Evolutionary conservation across 2,888 invertebrate genomes (phyloP), one percentile per base, ranked within the genome.

Genomic region (Parthenolecanium corni): DNA sequence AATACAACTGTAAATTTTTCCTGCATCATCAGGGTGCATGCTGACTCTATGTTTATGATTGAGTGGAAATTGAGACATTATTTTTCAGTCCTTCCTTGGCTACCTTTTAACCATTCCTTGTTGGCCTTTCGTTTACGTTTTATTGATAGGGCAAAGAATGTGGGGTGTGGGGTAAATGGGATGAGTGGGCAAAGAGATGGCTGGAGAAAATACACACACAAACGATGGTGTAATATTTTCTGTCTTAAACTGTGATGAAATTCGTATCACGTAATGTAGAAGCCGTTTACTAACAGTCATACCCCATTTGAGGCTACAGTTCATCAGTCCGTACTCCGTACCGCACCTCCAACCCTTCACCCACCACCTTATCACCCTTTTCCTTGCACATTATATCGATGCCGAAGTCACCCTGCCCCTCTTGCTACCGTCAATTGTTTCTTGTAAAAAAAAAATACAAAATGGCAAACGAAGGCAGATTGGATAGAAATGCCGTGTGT

Each of bases 251-350:
- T 49, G 49, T 21, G 25, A 58, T 58, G 36, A 49, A 58, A 58
- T 58, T 58, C 58, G 49, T 58, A 58, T 58, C 58, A 58, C 58
- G 58, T 58, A 58, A 44, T 31, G 46, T 58, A 46, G 58, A 58
- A 58, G 58, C 58, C 62, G 62, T 62, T 62, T 52, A 62, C 62
- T 36, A 62, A 62, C 62, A 62, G 62, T 62, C 52, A 62, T 62
- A 62, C 62, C 52, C 62, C 62, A 52, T 62, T 62, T 62, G 62
- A 62, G 62, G 51, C 52, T 62, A 52, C 52, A 51, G 51, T 52
- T 52, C 52, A 62, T 62, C 62, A 52, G 51, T 62, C 31, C 62
- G 51, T 62, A 52, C 52, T 23, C 40, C 46, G 23, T 24, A 40
- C 11, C 54, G n/a, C 40, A 11, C 16, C 36, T 23, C 23, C 57